A percentile compares a stretch with the other conserved stretches of the same genome.
Evolutionary conservation across 2,797 vertebrate genomes (phyloP).

Genomic region (Sciurus carolinensis): DNA sequence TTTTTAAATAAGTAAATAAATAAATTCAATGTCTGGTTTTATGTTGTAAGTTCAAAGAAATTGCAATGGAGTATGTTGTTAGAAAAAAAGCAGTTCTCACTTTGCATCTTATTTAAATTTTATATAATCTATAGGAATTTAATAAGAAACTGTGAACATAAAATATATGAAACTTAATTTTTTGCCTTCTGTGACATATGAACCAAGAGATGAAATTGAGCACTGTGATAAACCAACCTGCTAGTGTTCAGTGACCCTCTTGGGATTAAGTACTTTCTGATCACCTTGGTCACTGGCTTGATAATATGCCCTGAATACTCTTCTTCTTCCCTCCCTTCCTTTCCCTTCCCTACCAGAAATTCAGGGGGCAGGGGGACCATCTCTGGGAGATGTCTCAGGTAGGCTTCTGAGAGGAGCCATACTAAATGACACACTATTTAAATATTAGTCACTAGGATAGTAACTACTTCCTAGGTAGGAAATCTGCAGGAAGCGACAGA

Average conservation of each 20-base stretch:
- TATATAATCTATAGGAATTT: not conserved
- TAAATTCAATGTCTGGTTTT: not conserved
- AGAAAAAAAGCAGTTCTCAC: not conserved
- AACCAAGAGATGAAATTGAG: not conserved
- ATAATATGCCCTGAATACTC: not conserved
- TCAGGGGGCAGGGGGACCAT: not conserved
- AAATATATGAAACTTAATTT: conserved; percentile 39
- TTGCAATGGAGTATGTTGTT: not conserved
- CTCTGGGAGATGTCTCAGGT: not conserved
- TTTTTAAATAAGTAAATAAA: too few relatives aligned
- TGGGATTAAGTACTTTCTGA: not conserved
- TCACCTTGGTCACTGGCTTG: not conserved
- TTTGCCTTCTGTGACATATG: not conserved
- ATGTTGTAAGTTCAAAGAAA: not conserved
- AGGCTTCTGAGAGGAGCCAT: conserved; percentile 11
- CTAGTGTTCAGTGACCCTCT: not conserved
- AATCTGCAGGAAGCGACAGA: not conserved
- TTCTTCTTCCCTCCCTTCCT: not conserved
- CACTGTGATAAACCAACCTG: not conserved
- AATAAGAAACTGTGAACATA: not conserved
- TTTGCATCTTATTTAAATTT: conserved; percentile 50
- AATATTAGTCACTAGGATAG: not conserved
- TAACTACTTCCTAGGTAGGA: not conserved
- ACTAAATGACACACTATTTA: not conserved
- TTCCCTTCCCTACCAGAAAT: not conserved